Percentiles rank a stretch among this genome's conserved stretches.
Conservation (phyloP, 1,140 invertebrate species). For the Hypothenemus hampei region DNA sequence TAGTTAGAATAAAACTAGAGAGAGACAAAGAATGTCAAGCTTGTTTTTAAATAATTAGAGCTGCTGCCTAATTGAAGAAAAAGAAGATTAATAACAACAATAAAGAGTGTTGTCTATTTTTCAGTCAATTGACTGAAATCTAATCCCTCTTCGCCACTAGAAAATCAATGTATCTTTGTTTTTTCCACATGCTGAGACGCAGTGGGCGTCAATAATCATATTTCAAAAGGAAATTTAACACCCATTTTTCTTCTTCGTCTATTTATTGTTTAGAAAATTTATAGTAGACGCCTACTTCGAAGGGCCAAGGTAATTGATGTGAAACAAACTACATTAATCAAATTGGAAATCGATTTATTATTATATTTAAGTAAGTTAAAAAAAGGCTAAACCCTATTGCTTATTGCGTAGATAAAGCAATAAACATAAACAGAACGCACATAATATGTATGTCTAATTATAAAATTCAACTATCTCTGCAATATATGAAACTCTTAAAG, state of each 20-base stretch:
- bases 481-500: slow-evolving; percentile 43
- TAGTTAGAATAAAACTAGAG: too few species aligned
- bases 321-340: too few species aligned
- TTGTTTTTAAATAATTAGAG: too few species aligned
- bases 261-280: slow-evolving; percentile 21
- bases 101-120: slow-evolving; percentile 20
- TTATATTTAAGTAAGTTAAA: slow-evolving; percentile 23
- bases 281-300: slow-evolving; percentile 14
- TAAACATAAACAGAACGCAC: slow-evolving; percentile 33
- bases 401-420: slow-evolving; percentile 31
- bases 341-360: slow-evolving; percentile 28
- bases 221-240: slow-evolving; percentile 20
- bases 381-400: slow-evolving; percentile 16
- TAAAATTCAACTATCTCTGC: slow-evolving; percentile 36
- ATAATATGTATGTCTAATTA: slow-evolving; percentile 38
- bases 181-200: slow-evolving; percentile 2
- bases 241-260: slow-evolving; percentile 1
- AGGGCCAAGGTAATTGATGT: not conserved
- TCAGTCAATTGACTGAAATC: slow-evolving; percentile 23
- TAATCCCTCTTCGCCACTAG: slow-evolving; percentile 9
- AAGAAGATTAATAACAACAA: slow-evolving; percentile 14
- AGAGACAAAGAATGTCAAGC: too few species aligned
- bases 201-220: slow-evolving; percentile 26
- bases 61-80: slow-evolving; percentile 7
- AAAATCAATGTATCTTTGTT: slow-evolving; percentile 27